A percentile compares a stretch with the other conserved stretches of the same genome.
Evolutionary conservation across 2,888 invertebrate species (phyloP).

Genomic region (Diabrotica balteata): DNA sequence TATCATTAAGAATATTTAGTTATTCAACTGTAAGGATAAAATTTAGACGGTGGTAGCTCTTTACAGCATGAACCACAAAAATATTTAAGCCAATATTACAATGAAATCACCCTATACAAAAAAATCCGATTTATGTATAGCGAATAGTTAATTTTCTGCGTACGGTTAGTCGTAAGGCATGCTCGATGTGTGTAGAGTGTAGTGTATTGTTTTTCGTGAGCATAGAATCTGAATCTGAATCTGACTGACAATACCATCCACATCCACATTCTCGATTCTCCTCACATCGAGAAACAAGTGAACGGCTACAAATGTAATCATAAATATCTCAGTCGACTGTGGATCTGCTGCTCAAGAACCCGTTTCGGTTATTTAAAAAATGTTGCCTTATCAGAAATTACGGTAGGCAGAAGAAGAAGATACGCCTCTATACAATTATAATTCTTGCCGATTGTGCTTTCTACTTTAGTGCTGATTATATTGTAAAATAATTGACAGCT

Average conservation of each 20-base stretch:
- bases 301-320: slow-evolving; percentile 58
- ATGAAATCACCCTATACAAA: no score
- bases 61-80: no score
- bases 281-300: slow-evolving; percentile 58
- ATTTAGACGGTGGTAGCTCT: no score
- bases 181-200: slow-evolving; percentile 2
- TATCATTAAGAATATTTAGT: no score
- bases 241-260: slow-evolving; percentile 53
- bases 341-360: slow-evolving; percentile 53
- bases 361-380: slow-evolving; percentile 56
- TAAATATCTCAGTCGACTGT: slow-evolving; percentile 56
- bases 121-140: no score
- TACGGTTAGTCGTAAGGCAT: no score
- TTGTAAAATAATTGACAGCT: slow-evolving; percentile 57
- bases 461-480: slow-evolving; percentile 56
- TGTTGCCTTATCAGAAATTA: slow-evolving; percentile 57
- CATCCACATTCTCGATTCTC: slow-evolving; percentile 55
- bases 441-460: slow-evolving; percentile 53
- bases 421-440: slow-evolving; percentile 55
- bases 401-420: slow-evolving; percentile 51
- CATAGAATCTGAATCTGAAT: slow-evolving; percentile 40
- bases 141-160: no score
- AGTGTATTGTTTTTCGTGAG: slow-evolving; percentile 20
- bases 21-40: no score
- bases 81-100: no score